Percentiles rank a stretch among this genome's conserved stretches.
Conservation (phyloP, 2,797 vertebrate genomes). For the Manis pentadactyla region DNA sequence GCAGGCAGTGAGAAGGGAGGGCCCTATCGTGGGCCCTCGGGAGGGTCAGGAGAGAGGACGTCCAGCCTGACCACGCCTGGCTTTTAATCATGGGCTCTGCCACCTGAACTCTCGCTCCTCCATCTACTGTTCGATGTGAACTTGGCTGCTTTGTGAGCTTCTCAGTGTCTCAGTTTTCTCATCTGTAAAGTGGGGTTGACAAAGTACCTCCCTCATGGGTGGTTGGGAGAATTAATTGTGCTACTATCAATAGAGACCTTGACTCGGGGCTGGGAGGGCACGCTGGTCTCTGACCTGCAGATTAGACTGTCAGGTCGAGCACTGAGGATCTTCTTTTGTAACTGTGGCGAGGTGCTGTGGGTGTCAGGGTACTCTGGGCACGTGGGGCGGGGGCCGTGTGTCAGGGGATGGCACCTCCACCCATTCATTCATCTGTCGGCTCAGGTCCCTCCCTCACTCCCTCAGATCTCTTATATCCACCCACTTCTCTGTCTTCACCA, state of each 20-base stretch:
- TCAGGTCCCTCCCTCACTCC: not conserved
- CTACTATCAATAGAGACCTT: not conserved
- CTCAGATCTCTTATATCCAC: not conserved
- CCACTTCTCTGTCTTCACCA: not conserved
- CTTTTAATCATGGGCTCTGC: not conserved
- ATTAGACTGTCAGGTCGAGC: not conserved
- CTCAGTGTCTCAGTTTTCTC: not conserved
- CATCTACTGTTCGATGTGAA: not conserved
- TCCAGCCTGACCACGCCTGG: not conserved
- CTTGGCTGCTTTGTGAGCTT: not conserved
- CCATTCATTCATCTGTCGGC: not conserved
- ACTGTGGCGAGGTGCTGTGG: not conserved
- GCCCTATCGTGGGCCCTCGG: not conserved
- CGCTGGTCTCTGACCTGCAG: not conserved
- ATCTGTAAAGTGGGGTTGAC: not conserved
- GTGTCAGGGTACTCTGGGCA: slow-evolving; percentile 17
- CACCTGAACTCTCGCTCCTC: not conserved
- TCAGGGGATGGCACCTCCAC: not conserved
- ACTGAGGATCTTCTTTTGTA: not conserved
- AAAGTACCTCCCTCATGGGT: not conserved
- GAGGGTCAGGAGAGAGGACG: not conserved
- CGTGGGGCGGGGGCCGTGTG: not conserved
- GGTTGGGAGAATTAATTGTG: not conserved
- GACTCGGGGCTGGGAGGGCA: not conserved
- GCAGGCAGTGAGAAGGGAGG: not conserved